These are phyloP conservation scores for Laticauda laticaudata DNA, from an alignment of 2,113 vertebrate genomes.

Conservation along the genomic window DNA sequence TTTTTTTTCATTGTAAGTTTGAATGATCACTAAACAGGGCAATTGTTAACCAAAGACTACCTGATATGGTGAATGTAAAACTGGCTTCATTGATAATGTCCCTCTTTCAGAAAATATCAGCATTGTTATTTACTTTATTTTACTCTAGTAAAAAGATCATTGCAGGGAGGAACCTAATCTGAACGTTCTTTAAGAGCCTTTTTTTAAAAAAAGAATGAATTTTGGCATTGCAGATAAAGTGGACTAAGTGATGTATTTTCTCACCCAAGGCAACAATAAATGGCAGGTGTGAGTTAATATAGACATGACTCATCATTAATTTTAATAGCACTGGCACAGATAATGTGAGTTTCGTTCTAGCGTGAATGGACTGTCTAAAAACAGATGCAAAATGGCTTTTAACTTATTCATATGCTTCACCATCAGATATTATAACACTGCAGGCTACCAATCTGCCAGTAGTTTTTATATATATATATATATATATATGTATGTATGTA, in stretches of 20 bases:
- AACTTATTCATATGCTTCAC: background rate
- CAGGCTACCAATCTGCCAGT: background rate
- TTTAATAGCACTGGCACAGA: constrained; percentile 25
- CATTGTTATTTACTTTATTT: background rate
- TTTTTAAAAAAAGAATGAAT: background rate
- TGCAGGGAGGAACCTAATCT: background rate
- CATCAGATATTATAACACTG: constrained; percentile 3
- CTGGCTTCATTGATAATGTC: background rate
- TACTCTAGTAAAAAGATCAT: background rate
- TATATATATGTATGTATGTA: too few relatives aligned
- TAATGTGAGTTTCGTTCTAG: constrained; percentile 26
- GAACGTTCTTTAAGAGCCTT: background rate
- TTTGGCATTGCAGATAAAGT: background rate
- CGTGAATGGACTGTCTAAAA: constrained; percentile 13
- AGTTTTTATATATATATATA: too few relatives aligned
- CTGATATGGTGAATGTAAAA: background rate
- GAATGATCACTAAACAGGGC: background rate
- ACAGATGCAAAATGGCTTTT: constrained; percentile 26
- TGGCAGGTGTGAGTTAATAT: constrained; percentile 7
- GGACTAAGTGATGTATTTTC: background rate
- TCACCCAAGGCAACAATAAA: constrained; percentile 6
- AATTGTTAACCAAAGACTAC: background rate
- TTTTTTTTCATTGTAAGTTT: background rate
- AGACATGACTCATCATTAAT: constrained; percentile 21
- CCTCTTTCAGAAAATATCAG: background rate